Conservation (phyloP, 2,888 invertebrate genomes). For the Kryphioiulus occultus region DNA sequence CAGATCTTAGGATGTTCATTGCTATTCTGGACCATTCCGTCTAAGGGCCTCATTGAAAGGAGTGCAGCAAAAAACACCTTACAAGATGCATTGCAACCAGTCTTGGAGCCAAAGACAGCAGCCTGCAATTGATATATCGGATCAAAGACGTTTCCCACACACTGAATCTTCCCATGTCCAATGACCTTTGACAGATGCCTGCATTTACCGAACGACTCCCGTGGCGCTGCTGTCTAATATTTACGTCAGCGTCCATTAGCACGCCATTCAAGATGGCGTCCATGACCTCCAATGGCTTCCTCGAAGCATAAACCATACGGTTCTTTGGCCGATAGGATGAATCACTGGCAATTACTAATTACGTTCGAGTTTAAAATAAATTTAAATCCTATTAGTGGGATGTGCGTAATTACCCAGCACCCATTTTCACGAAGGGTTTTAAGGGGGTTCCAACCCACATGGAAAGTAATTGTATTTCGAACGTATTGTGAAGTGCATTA, state of each 20-base stretch:
- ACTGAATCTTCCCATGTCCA: too few species aligned
- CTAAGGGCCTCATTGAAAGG: too few species aligned
- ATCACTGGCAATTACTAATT: constrained; percentile 10
- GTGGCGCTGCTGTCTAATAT: background rate
- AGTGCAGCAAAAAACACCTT: too few species aligned
- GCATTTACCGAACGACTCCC: background rate
- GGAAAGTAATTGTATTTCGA: too few species aligned
- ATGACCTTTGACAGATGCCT: too few species aligned
- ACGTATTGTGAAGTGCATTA: too few species aligned
- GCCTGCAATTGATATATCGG: too few species aligned
- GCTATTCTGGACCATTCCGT: too few species aligned
- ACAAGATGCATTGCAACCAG: background rate
- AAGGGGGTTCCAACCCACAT: background rate
- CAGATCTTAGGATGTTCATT: too few species aligned
- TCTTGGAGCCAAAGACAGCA: background rate
- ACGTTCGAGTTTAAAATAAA: constrained; percentile 34
- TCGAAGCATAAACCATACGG: constrained; percentile 25
- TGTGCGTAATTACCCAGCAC: background rate
- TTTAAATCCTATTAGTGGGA: background rate
- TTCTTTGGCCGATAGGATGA: constrained; percentile 28
- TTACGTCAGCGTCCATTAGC: background rate
- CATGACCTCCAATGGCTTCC: constrained; percentile 27
- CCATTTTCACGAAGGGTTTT: background rate
- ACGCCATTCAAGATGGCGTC: background rate
- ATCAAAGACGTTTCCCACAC: too few species aligned